These are phyloP conservation scores for Somateria mollissima DNA, from an alignment of 2,797 vertebrate species.

Conservation along the genomic window DNA sequence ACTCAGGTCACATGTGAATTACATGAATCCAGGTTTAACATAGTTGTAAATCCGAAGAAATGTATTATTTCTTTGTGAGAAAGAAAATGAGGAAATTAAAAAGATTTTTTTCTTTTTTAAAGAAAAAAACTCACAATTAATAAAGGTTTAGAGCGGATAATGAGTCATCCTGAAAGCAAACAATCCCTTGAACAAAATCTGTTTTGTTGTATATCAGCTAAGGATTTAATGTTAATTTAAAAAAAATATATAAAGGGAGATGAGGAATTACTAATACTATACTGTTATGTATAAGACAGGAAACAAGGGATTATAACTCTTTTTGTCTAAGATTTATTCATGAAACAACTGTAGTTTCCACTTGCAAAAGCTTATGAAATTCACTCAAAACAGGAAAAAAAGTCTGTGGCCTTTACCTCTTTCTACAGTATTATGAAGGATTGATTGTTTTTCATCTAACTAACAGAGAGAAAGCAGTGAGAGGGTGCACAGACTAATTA, in stretches of 20 bases:
- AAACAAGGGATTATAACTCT: neutral
- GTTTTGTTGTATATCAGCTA: neutral
- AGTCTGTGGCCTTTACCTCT: too few relatives aligned
- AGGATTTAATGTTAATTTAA: neutral
- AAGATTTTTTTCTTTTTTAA: neutral
- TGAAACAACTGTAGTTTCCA: neutral
- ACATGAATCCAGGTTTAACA: neutral
- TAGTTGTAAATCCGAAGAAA: neutral
- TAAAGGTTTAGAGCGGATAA: neutral
- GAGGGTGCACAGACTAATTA: neutral
- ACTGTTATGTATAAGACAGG: neutral
- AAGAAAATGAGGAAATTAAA: neutral
- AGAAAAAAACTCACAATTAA: neutral
- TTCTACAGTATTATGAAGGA: neutral
- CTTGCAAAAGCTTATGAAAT: neutral
- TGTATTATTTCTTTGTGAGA: neutral
- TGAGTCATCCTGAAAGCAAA: slow-evolving; percentile 10
- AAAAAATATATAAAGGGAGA: neutral
- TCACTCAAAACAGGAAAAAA: neutral
- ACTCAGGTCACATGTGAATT: neutral
- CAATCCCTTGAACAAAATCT: neutral
- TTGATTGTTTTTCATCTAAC: too few relatives aligned
- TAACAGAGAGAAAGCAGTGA: too few relatives aligned
- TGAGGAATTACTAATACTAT: neutral
- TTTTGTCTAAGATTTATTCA: neutral